Evolutionary conservation across 2,888 invertebrate genomes (phyloP).

Genomic region (Leptopilina myrica): DNA sequence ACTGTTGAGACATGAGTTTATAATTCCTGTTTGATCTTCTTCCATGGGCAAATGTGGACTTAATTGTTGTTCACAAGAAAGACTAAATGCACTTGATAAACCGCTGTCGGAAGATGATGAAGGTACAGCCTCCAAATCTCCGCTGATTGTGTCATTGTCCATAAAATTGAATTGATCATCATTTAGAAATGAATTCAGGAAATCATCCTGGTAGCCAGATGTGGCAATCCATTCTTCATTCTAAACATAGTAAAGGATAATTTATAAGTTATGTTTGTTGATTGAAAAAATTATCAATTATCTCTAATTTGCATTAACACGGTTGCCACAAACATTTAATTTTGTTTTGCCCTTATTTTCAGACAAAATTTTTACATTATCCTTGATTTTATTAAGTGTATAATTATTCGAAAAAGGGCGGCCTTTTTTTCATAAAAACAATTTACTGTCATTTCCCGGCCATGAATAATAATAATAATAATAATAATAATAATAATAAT

Average conservation of each 20-base stretch:
- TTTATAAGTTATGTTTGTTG: not conserved
- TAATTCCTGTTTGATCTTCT: slow-evolving; percentile 68
- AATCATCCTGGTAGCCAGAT: slow-evolving; percentile 78
- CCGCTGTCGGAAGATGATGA: slow-evolving; percentile 84
- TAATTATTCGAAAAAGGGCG: no score
- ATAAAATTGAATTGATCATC: slow-evolving; percentile 79
- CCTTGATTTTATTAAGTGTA: no score
- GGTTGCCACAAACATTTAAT: no score
- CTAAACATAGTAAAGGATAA: slow-evolving; percentile 67
- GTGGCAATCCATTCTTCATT: slow-evolving; percentile 77
- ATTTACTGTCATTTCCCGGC: no score
- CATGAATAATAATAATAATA: no score
- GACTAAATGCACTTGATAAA: slow-evolving; percentile 79
- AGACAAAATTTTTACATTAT: no score
- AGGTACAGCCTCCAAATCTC: slow-evolving; percentile 78
- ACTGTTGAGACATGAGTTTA: slow-evolving; percentile 64
- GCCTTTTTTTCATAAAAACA: no score
- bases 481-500: no score
- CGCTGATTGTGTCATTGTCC: slow-evolving; percentile 69
- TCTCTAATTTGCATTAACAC: no score
- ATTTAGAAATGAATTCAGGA: slow-evolving; percentile 83
- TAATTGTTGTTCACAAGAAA: slow-evolving; percentile 79
- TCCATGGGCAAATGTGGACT: slow-evolving; percentile 77
- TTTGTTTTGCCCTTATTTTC: no score
- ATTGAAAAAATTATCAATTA: no score